Evolutionary conservation across 2,797 vertebrate species (phyloP).

Genomic region (Buceros bicornis): DNA sequence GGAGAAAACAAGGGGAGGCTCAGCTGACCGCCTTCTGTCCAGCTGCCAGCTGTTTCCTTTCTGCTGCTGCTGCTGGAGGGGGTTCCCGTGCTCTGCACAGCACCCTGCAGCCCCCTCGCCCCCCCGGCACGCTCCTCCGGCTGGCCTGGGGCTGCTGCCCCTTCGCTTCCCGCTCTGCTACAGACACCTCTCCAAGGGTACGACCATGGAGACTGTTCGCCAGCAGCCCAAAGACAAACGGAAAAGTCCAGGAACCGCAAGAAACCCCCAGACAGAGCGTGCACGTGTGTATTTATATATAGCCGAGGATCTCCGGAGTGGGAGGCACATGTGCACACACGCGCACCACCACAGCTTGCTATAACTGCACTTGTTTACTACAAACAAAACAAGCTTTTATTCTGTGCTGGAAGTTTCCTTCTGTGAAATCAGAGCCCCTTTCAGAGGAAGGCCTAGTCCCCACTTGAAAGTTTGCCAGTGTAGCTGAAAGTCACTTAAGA

Average conservation of each 20-base stretch:
- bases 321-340: not conserved
- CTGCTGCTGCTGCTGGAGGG: not conserved
- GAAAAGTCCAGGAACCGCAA: not conserved
- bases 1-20: conserved; percentile 16
- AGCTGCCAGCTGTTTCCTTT: conserved; percentile 10
- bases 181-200: not conserved
- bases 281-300: conserved; percentile 7
- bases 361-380: conserved; percentile 45
- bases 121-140: not conserved
- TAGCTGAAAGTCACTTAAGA: conserved; percentile 40
- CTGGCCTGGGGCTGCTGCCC: not conserved
- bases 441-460: conserved; percentile 23
- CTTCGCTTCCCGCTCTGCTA: not conserved
- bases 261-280: not conserved
- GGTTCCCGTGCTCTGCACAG: not conserved
- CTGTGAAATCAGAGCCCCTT: conserved; percentile 48
- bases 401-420: conserved; percentile 8
- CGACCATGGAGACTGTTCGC: not conserved
- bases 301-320: not conserved
- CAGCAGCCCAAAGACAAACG: not conserved
- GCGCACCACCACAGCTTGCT: not conserved
- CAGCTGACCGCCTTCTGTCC: not conserved
- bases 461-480: conserved; percentile 48
- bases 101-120: not conserved
- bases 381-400: conserved; percentile 59